Evolutionary conservation across 1,140 invertebrate genomes (phyloP).

Genomic region (Brachionus calyciflorus): DNA sequence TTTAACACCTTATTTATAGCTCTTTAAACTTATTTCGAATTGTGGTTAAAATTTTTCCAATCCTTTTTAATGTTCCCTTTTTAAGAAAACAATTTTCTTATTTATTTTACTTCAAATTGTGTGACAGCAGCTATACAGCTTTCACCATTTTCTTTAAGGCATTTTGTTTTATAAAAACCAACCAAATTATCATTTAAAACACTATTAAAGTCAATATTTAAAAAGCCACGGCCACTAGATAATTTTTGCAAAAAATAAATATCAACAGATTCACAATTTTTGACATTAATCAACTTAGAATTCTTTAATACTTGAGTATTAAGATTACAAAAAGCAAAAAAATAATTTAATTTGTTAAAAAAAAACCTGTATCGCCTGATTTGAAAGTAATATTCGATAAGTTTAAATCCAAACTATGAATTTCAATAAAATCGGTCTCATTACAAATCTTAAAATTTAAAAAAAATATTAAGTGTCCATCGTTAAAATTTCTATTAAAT

Average conservation of each 20-base stretch:
- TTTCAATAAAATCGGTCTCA: background rate
- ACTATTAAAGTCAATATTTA: background rate
- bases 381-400: background rate
- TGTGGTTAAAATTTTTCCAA: no score
- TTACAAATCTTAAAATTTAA: no score
- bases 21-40: no score
- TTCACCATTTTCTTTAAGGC: background rate
- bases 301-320: background rate
- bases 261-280: constrained; percentile 3
- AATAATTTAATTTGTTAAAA: no score
- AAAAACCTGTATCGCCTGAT: background rate
- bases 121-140: background rate
- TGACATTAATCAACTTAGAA: background rate
- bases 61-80: no score
- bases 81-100: no score
- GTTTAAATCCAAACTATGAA: background rate
- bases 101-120: constrained; percentile 23
- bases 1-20: no score
- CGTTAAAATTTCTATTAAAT: no score
- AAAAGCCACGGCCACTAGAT: background rate
- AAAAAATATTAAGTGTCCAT: no score
- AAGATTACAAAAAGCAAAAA: no score
- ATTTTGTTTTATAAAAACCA: constrained; percentile 39
- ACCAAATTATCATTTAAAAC: constrained; percentile 9
- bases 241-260: background rate